Base-by-base conservation (phyloP, 2,888 invertebrate genomes). In the Sesia bembeciformis region DNA sequence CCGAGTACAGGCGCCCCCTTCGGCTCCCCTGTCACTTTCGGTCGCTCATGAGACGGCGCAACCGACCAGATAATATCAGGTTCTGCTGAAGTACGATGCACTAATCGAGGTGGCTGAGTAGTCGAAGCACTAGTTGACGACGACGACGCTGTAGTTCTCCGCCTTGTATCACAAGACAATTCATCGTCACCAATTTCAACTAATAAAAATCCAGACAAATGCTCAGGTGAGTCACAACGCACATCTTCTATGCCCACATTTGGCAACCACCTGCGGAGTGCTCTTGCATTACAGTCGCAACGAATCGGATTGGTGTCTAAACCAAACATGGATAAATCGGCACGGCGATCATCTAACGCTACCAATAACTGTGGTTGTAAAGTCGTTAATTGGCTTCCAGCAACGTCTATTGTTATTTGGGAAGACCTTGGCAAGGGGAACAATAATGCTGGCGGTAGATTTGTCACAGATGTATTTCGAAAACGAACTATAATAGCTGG, bases 31-130 rank as follows among this genome's bases (percentile, higher is more conserved):
- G 91, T 74, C 66, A 90, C 86, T 65, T 90, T 81, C 39, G 92
- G 86, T 56, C 93, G 90, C 43, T 91, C 84, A 57, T 92, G 92
- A 0, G 93, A 91, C 3, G 96, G 94, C n/a, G 95, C 93, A 7
- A 95, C 90, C 3, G 96, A 96, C 96, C 96, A 97, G 66, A 97
- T 97, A 23, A 97, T 97, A 67, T 97, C 95, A 0, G 96, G 96
- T 66, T 96, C 96, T 0, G 93, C 92, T 0, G 93, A 93, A 0
- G 93, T 91, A 53, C 91, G 91, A 50, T 91, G 90, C 0, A 93
- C 84, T 38, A 92, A 72, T 53, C 91, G 83, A 1, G 92, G 91
- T 5, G 77, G 67, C 0, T 90, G 81, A 0, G 91, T 80, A 0
- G 86, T 72, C 4, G 90, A 74, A 40, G 90, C 88, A 23, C 78